Evolutionary conservation across 2,888 invertebrate genomes (phyloP).

Genomic region (Thecophora atra): DNA sequence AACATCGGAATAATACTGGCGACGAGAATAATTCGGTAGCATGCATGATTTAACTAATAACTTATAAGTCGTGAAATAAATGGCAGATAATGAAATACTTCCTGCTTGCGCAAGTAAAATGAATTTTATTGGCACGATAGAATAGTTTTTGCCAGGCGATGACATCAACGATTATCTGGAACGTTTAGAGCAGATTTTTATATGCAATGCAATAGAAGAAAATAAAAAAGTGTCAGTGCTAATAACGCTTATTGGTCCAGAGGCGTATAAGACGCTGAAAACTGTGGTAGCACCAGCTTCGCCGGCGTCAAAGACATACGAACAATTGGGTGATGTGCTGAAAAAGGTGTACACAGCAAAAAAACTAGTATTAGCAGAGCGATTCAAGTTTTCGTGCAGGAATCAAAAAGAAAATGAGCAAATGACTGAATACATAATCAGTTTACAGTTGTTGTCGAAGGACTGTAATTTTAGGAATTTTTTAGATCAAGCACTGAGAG

Average conservation of each 20-base stretch:
- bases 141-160: background rate
- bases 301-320: no score
- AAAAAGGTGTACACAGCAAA: background rate
- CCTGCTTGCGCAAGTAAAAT: no score
- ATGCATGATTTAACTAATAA: background rate
- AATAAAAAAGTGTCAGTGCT: conserved; percentile 28
- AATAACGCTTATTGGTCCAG: conserved; percentile 28
- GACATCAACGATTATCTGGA: background rate
- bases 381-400: conserved; percentile 22
- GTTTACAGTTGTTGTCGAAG: conserved; percentile 14
- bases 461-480: conserved; percentile 24
- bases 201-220: conserved; percentile 27
- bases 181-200: conserved; percentile 22
- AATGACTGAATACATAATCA: conserved; percentile 21
- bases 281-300: no score
- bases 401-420: conserved; percentile 5
- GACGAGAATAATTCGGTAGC: conserved; percentile 19
- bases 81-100: background rate
- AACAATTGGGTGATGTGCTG: no score
- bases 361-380: conserved; percentile 26
- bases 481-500: conserved; percentile 25
- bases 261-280: no score
- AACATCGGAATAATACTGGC: conserved; percentile 4
- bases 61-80: background rate
- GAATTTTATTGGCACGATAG: background rate